Conservation (phyloP, 2,888 invertebrate genomes). For the Lacanobia wlatinum region DNA sequence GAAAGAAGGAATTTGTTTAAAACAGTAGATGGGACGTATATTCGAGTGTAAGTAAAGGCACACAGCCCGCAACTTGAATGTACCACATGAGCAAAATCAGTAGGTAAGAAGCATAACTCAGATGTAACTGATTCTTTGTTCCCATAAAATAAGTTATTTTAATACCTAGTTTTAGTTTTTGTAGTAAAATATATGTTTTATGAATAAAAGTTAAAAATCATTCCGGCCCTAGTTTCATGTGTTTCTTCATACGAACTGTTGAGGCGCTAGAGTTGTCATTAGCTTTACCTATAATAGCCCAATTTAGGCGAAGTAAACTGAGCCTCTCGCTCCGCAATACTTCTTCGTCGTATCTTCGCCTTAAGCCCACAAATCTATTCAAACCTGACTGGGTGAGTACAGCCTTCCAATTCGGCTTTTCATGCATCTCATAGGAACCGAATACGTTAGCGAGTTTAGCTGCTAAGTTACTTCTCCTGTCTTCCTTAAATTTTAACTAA, state of each 20-base stretch:
- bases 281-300: too few relatives aligned
- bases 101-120: neutral
- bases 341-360: too few relatives aligned
- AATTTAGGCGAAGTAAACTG: too few relatives aligned
- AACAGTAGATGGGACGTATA: slow-evolving; percentile 60
- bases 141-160: neutral
- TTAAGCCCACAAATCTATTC: too few relatives aligned
- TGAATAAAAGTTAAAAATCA: neutral
- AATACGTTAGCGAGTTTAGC: too few relatives aligned
- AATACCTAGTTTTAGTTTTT: neutral
- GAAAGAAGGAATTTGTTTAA: slow-evolving; percentile 38
- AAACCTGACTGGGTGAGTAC: too few relatives aligned
- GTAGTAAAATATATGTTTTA: neutral
- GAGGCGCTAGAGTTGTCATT: too few relatives aligned
- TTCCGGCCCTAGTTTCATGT: neutral
- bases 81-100: neutral
- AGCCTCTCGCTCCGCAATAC: too few relatives aligned
- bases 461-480: neutral
- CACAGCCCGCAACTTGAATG: neutral
- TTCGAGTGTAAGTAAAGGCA: slow-evolving; percentile 34
- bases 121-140: neutral
- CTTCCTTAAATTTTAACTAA: neutral
- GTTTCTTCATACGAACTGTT: neutral
- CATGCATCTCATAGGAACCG: too few relatives aligned
- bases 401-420: too few relatives aligned